Percentiles rank a stretch among this genome's conserved stretches.
Evolutionary conservation across 2,797 vertebrate species (phyloP).

Genomic region (Potorous gilbertii): DNA sequence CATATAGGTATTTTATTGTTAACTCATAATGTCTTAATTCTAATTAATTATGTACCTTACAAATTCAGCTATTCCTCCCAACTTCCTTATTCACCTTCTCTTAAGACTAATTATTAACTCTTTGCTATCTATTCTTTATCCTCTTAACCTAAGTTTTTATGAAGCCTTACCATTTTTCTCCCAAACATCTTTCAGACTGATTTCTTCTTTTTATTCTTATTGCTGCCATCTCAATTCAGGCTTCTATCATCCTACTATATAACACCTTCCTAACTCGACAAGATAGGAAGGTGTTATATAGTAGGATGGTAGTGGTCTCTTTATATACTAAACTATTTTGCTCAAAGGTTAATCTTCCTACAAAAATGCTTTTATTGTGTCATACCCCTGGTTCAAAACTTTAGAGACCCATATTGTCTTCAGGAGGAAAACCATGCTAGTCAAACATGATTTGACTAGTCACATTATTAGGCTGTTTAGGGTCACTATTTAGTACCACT

Average conservation of each 20-base stretch:
- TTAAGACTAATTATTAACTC: neutral
- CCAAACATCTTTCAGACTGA: neutral
- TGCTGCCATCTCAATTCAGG: neutral
- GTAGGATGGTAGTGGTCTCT: neutral
- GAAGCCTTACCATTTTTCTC: neutral
- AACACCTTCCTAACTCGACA: neutral
- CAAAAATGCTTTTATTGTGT: neutral
- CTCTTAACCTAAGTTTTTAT: neutral
- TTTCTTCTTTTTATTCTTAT: neutral
- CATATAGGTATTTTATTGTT: neutral
- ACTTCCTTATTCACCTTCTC: neutral
- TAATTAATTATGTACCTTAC: neutral
- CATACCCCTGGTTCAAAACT: neutral
- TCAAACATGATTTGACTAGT: neutral
- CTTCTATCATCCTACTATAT: neutral
- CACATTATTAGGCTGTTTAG: neutral
- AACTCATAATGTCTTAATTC: neutral
- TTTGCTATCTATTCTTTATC: neutral
- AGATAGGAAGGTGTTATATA: too few relatives aligned
- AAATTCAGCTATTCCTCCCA: neutral
- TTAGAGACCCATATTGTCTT: neutral
- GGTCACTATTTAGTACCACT: neutral
- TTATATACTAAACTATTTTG: neutral
- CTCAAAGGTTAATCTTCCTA: neutral
- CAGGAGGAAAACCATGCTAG: neutral